Percentiles rank a stretch among this genome's conserved stretches.
These are phyloP conservation scores for Batillaria attramentaria DNA, from an alignment of 1,140 invertebrate species.

Conservation along the genomic window DNA sequence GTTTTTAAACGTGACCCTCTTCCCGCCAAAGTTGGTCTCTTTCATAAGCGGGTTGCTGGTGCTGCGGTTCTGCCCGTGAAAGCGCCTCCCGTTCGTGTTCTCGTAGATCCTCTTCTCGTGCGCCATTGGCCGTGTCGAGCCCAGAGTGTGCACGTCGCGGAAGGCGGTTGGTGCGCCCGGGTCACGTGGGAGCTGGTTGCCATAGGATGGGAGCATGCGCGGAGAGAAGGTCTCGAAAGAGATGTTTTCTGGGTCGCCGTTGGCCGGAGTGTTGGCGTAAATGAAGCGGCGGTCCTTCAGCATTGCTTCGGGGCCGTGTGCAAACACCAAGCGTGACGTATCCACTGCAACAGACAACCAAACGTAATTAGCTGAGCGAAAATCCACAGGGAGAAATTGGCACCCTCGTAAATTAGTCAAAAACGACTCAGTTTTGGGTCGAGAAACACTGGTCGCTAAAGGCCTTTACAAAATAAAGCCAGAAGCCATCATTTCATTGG, in stretches of 20 bases:
- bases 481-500: too few relatives aligned
- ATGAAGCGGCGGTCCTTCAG: conserved; percentile 40
- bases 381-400: too few relatives aligned
- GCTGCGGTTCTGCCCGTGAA: not conserved
- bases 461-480: too few relatives aligned
- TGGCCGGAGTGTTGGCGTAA: conserved; percentile 26
- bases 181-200: conserved; percentile 17
- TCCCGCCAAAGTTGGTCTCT: conserved; percentile 28
- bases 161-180: conserved; percentile 13
- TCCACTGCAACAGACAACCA: conserved; percentile 41
- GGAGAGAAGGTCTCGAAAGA: conserved; percentile 44
- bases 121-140: not conserved
- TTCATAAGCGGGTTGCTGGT: not conserved
- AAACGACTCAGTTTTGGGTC: too few relatives aligned
- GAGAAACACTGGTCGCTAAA: too few relatives aligned
- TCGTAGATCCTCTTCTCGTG: not conserved
- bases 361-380: too few relatives aligned
- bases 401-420: too few relatives aligned
- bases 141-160: conserved; percentile 41
- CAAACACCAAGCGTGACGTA: conserved; percentile 40
- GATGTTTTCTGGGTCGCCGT: conserved; percentile 30
- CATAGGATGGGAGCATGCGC: conserved; percentile 28
- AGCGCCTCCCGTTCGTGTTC: not conserved
- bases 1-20: conserved; percentile 43
- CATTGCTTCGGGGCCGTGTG: conserved; percentile 25